Evolutionary conservation across 2,888 invertebrate species (phyloP), one percentile per base, ranked within the genome.

Genomic region (Athrips mouffetella): DNA sequence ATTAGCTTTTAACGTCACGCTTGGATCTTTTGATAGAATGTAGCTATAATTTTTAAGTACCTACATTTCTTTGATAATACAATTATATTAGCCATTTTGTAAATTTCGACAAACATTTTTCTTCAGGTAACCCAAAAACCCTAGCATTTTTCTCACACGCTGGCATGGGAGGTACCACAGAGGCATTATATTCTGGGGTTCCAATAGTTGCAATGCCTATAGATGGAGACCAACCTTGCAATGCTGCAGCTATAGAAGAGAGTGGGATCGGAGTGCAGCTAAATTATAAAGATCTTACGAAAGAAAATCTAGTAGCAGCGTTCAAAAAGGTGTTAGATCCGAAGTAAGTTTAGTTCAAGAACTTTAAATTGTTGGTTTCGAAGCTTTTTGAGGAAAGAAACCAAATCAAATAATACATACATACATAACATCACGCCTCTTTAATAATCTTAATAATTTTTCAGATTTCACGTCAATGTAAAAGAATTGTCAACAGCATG

Each of bases 191-290:
- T 58, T 89, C 81, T 50, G 91, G 91, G 7, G 91, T 91, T 2
- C 92, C 92, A 5, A 78, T 90, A 50, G 65, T 92, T 4, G 89
- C 89, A 2, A 88, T 91, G 76, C 92, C 92, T 0, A 78, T 91
- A 47, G 73, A 80, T 27, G 91, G 91, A 6, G 92, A 92, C 59
- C 92, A 92, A 62, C 89, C 88, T 18, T 74, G 89, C 0, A 92
- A 92, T 61, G 90, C 91, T 1, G 87, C 85, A 21, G 82, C 90
- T 1, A 65, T 91, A 1, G 88, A 90, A 66, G 89, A 90, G 47
- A 85, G 82, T 40, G 91, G 91, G 0, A 78, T 89, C 0, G 91
- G 91, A 23, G 82, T 82, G 0, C 67, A 70, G 40, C 51, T 89
- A 71, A 68, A 75, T 59, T 81, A 91, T 52, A 84, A 80, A 58